These are phyloP conservation scores for Chrysemys picta DNA, from an alignment of 2,113 vertebrate genomes.

Conservation along the genomic window DNA sequence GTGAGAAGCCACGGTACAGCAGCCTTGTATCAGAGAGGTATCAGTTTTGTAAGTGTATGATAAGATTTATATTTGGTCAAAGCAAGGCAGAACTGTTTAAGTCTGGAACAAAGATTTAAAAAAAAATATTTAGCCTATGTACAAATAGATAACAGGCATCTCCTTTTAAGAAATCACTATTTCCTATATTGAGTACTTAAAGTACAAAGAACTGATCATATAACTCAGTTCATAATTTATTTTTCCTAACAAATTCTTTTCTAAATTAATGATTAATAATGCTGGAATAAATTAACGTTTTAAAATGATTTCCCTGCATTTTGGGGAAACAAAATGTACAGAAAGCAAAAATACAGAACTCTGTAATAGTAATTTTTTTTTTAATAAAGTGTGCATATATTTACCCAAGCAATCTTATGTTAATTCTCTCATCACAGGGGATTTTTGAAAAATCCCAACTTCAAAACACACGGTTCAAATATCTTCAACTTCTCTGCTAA, in stretches of 20 bases:
- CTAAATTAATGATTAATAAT: conserved; percentile 87
- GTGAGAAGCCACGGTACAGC: conserved; percentile 16
- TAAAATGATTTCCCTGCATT: conserved; percentile 53
- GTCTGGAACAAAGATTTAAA: conserved; percentile 58
- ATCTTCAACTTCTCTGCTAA: conserved; percentile 74
- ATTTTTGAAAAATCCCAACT: conserved; percentile 52
- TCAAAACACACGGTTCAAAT: background rate
- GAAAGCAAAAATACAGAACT: conserved; percentile 49
- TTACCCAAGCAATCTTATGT: conserved; percentile 55
- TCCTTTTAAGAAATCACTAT: conserved; percentile 73
- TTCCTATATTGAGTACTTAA: conserved; percentile 88
- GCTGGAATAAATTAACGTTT: conserved; percentile 81
- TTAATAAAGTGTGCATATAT: conserved; percentile 19
- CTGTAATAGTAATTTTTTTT: conserved; percentile 26
- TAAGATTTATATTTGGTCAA: conserved; percentile 88
- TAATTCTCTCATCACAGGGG: conserved; percentile 35
- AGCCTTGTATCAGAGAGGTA: conserved; percentile 38
- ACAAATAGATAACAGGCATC: conserved; percentile 78
- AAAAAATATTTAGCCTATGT: conserved; percentile 72
- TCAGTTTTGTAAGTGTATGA: conserved; percentile 49
- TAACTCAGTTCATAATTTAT: conserved; percentile 75
- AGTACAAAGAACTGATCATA: conserved; percentile 77
- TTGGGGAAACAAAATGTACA: conserved; percentile 71
- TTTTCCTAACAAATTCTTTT: conserved; percentile 74
- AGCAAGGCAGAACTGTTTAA: conserved; percentile 75